These are phyloP conservation scores for Trichogramma pretiosum DNA, from an alignment of 1,140 invertebrate species.

Conservation along the genomic window DNA sequence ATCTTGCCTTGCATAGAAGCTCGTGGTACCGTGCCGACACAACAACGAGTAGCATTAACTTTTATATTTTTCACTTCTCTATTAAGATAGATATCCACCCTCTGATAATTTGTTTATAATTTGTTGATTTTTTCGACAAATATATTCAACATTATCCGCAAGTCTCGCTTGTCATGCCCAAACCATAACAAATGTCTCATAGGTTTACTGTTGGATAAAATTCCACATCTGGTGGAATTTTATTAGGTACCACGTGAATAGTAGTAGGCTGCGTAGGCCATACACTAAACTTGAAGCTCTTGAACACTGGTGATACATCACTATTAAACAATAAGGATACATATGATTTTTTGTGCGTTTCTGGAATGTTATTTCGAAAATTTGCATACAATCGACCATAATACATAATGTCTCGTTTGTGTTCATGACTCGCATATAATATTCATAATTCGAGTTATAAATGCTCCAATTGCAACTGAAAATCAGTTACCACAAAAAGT, in stretches of 20 bases:
- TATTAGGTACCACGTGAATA: slow-evolving; percentile 18
- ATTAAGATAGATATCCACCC: neutral
- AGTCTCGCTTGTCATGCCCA: slow-evolving; percentile 13
- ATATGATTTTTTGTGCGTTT: slow-evolving; percentile 11
- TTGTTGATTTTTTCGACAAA: slow-evolving; percentile 12
- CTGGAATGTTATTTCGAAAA: slow-evolving; percentile 6
- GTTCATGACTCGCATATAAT: slow-evolving; percentile 12
- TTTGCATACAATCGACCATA: slow-evolving; percentile 12
- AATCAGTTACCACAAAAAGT: slow-evolving; percentile 16
- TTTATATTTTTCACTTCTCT: slow-evolving; percentile 1
- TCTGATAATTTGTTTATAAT: neutral
- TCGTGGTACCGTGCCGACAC: too few relatives aligned
- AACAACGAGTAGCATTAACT: slow-evolving; percentile 10
- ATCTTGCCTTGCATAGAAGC: too few relatives aligned
- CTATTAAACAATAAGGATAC: slow-evolving; percentile 15
- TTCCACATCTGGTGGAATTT: slow-evolving; percentile 15
- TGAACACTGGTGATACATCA: slow-evolving; percentile 14
- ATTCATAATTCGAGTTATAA: slow-evolving; percentile 8
- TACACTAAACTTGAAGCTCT: slow-evolving; percentile 12
- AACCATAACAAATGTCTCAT: slow-evolving; percentile 13
- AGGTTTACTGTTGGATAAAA: neutral
- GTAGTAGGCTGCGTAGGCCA: too few relatives aligned
- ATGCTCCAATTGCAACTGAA: slow-evolving; percentile 6
- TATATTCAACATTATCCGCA: slow-evolving; percentile 4
- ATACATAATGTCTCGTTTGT: slow-evolving; percentile 7